Base-by-base conservation (phyloP, 2,888 invertebrate species). In the Morpho deidamia region DNA sequence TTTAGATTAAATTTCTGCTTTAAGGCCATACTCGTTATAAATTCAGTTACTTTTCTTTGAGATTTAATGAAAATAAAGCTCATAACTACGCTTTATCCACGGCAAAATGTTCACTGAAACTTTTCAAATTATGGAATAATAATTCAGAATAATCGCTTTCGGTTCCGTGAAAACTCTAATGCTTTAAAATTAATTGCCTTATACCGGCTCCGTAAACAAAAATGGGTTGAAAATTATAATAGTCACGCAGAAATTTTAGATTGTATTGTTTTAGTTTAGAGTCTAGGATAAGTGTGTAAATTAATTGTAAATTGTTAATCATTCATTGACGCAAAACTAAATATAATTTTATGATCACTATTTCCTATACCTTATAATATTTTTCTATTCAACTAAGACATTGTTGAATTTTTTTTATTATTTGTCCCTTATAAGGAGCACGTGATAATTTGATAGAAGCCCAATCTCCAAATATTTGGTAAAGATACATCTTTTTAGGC, bases 171-270 rank as follows among this genome's bases (percentile, higher is more conserved):
- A 64, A 64, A 56, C 55, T 60, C 48, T 60, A 63, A 65, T 58
- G 56, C 55, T 60, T 56, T 53, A 55, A 56, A 61, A 63, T 64
- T 66, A 68, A 67, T 64, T 58, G 55, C 59, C 55, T 52, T 51
- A 46, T 39, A 55, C 37, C 47, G 53, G 51, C 38, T 11, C 40
- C 45, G 51, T 59, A 53, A 61, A 59, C 56, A 61, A 55, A 61
- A 51, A 59, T 56, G 46, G 39, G 32, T 53, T 53, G 11, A 46
- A 45, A 52, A 55, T 59, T 55, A 51, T 57, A 59, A 59, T 51
- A 35, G 33, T 37, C 33, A 34, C 47, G 23, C 40, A 44, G 10
- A 51, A 53, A 40, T 48, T 53, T 43, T 32, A 44, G 41, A 42
- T 45, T 23, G 5, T 23, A 23, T 23, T 23, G 23, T 23, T 23